phyloP scores from a whole-genome alignment of 2,797 vertebrate species.

The Micromesistius poutassou region DNA sequence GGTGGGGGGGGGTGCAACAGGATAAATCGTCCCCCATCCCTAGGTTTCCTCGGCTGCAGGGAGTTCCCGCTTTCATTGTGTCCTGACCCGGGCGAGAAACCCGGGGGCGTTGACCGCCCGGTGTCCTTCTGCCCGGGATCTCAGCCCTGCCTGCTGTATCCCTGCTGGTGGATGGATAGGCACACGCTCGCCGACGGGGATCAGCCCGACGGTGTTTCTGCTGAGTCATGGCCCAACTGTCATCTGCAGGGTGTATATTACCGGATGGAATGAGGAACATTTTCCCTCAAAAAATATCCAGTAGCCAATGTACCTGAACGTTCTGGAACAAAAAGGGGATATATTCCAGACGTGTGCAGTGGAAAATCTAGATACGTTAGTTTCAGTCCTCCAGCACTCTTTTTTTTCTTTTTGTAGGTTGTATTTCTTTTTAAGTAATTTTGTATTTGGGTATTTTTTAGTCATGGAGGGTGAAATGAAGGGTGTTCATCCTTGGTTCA shows the following conservation, averaged over 20 bases:
- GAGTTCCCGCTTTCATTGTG: constrained; percentile 57
- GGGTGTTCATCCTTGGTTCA: not conserved
- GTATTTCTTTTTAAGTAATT: not conserved
- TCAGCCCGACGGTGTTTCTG: not conserved
- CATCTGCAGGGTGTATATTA: not conserved
- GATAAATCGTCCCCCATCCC: constrained; percentile 45
- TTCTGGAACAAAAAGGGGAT: not conserved
- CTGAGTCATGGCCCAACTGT: constrained; percentile 2
- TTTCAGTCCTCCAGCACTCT: not conserved
- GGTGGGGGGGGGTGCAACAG: constrained; percentile 14
- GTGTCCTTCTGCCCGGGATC: constrained; percentile 57
- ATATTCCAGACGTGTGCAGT: not conserved
- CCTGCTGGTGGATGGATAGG: constrained; percentile 22
- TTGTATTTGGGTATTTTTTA: not conserved
- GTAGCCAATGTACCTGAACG: not conserved
- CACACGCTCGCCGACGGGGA: constrained; percentile 18
- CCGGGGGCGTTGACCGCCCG: constrained; percentile 47
- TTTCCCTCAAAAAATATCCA: not conserved
- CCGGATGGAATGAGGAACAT: not conserved
- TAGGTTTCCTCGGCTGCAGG: constrained; percentile 36
- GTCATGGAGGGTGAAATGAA: not conserved
- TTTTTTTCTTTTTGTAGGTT: not conserved
- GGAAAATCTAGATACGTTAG: not conserved
- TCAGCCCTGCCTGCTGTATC: constrained; percentile 46
- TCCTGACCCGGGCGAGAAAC: constrained; percentile 18